Conservation (phyloP, 2,888 invertebrate genomes). For the Heliothis peltigera region DNA sequence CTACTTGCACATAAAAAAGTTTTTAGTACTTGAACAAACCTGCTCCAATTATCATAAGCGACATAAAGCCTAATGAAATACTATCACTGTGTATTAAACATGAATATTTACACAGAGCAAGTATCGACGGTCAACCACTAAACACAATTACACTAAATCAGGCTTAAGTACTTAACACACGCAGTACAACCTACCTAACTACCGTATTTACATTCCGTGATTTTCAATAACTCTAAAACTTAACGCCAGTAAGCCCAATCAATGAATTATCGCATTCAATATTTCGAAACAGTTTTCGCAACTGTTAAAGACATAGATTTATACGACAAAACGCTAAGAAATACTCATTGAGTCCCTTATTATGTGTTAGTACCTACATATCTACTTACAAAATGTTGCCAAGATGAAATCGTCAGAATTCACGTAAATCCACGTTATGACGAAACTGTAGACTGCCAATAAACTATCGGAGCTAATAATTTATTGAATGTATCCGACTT, state of each 20-base stretch:
- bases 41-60: background rate
- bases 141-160: conserved; percentile 42
- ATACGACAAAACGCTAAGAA: conserved; percentile 57
- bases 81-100: conserved; percentile 18
- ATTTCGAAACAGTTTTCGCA: conserved; percentile 56
- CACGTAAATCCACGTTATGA: conserved; percentile 44
- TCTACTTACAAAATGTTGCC: conserved; percentile 47
- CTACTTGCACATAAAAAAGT: background rate
- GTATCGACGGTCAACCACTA: conserved; percentile 11
- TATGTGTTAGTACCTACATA: conserved; percentile 17
- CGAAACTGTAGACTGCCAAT: conserved; percentile 49
- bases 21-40: background rate
- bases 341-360: conserved; percentile 41
- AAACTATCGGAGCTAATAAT: conserved; percentile 50
- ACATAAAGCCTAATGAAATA: no score
- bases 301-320: conserved; percentile 56
- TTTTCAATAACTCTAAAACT: conserved; percentile 45
- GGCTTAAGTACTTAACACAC: conserved; percentile 17
- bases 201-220: conserved; percentile 21
- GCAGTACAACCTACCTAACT: conserved; percentile 13
- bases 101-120: conserved; percentile 20
- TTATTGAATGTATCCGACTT: conserved; percentile 57
- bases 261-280: conserved; percentile 60
- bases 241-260: conserved; percentile 49
- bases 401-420: conserved; percentile 53